Evolutionary conservation across 92 coral and sea anemone genomes (phyloP).

Genomic region (Heteractis magnifica): DNA sequence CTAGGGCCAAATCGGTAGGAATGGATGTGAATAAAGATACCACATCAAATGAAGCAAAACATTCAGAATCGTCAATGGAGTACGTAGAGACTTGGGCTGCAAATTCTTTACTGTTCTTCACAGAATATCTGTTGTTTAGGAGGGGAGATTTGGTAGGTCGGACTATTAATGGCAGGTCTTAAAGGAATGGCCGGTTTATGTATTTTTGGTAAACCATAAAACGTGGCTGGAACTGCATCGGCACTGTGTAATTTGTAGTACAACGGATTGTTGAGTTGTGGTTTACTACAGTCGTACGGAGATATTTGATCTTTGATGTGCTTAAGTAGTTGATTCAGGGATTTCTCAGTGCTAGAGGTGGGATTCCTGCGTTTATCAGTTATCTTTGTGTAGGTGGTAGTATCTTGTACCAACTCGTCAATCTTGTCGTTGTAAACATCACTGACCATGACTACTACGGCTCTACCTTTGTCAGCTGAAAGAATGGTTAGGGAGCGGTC

Average conservation of each 20-base stretch:
- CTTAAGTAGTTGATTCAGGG: not conserved
- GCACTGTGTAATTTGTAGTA: constrained; percentile 8
- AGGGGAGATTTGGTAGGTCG: constrained; percentile 28
- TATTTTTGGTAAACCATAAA: constrained; percentile 16
- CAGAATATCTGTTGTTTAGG: constrained; percentile 10
- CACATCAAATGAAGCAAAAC: not conserved
- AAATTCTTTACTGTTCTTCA: constrained; percentile 26
- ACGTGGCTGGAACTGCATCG: constrained; percentile 21
- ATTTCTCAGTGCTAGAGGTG: constrained; percentile 28
- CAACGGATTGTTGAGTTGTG: not conserved
- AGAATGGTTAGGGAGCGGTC: constrained; percentile 18
- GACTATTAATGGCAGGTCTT: constrained; percentile 3
- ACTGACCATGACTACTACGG: constrained; percentile 38
- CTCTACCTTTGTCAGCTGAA: constrained; percentile 34
- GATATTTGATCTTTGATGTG: not conserved
- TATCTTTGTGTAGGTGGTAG: constrained; percentile 17
- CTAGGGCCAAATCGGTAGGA: constrained; percentile 5
- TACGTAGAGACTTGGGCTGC: constrained; percentile 1
- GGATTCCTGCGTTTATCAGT: constrained; percentile 28
- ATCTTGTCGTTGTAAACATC: not conserved
- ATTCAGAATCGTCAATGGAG: not conserved
- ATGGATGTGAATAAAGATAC: constrained; percentile 8
- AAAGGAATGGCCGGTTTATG: constrained; percentile 13
- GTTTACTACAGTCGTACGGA: not conserved
- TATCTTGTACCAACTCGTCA: no score